phyloP scores from a whole-genome alignment of 2,888 invertebrate species.

The Smittia sp. region DNA sequence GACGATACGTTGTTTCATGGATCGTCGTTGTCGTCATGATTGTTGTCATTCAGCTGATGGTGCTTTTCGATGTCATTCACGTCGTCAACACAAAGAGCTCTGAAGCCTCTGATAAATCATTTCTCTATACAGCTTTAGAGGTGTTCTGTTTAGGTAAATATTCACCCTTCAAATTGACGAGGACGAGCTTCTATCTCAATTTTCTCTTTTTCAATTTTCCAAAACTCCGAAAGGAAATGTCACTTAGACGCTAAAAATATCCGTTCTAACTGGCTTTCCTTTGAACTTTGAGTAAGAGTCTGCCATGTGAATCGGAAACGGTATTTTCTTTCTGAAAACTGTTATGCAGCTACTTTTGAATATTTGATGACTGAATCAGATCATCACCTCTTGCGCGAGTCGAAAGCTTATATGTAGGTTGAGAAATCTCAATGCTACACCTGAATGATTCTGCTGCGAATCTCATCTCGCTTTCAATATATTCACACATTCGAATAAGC shows the following conservation, averaged over 20 bases:
- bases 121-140: slow-evolving; percentile 34
- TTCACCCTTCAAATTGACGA: no score
- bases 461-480: neutral
- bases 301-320: no score
- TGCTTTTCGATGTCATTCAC: slow-evolving; percentile 40
- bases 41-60: slow-evolving; percentile 39
- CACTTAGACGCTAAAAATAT: neutral
- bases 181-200: no score
- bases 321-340: no score
- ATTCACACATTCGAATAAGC: neutral
- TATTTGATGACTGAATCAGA: slow-evolving; percentile 35
- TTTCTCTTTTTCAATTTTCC: neutral
- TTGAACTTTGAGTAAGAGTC: no score
- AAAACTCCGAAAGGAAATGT: neutral
- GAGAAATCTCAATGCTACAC: neutral
- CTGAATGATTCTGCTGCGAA: neutral
- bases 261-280: no score
- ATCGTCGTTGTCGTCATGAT: slow-evolving; percentile 37
- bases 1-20: slow-evolving; percentile 38
- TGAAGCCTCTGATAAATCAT: slow-evolving; percentile 36
- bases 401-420: neutral
- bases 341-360: neutral
- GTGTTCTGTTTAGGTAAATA: slow-evolving; percentile 36
- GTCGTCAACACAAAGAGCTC: slow-evolving; percentile 33
- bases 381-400: neutral